phyloP scores from a whole-genome alignment of 1,140 invertebrate species.

The Heliconius melpomene region DNA sequence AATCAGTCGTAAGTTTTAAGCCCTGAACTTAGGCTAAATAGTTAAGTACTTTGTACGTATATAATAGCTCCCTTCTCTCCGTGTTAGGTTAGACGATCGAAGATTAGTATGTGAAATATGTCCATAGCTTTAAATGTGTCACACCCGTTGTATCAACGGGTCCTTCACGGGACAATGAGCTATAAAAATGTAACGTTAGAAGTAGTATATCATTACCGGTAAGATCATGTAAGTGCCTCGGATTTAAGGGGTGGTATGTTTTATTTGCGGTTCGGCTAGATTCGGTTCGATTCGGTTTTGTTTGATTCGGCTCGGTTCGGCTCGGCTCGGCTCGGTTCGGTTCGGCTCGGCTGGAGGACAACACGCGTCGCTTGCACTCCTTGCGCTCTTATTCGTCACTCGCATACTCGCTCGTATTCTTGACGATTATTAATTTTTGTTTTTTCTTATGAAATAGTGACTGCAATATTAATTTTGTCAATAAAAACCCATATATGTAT shows the following conservation, averaged over 20 bases:
- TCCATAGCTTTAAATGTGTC: slow-evolving; percentile 80
- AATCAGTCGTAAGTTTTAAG: slow-evolving; percentile 72
- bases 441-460: slow-evolving; percentile 14
- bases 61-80: slow-evolving; percentile 74
- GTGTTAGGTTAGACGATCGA: slow-evolving; percentile 76
- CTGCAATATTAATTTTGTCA: slow-evolving; percentile 18
- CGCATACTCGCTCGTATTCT: neutral
- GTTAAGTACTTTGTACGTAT: slow-evolving; percentile 73
- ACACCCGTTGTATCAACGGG: slow-evolving; percentile 79
- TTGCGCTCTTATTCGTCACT: slow-evolving; percentile 9
- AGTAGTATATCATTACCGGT: slow-evolving; percentile 78
- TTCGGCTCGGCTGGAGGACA: slow-evolving; percentile 16
- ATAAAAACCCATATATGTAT: slow-evolving; percentile 37
- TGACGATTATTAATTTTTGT: neutral
- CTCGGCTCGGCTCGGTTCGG: neutral
- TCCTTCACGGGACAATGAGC: slow-evolving; percentile 69
- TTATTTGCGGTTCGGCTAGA: slow-evolving; percentile 29
- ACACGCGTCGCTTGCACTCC: neutral
- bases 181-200: slow-evolving; percentile 66
- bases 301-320: slow-evolving; percentile 15
- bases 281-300: slow-evolving; percentile 17
- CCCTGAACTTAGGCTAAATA: slow-evolving; percentile 68
- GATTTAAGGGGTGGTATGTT: slow-evolving; percentile 66
- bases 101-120: slow-evolving; percentile 76
- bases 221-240: slow-evolving; percentile 80